phyloP scores from a whole-genome alignment of 2,113 vertebrate genomes.

The Tinamus guttatus region DNA sequence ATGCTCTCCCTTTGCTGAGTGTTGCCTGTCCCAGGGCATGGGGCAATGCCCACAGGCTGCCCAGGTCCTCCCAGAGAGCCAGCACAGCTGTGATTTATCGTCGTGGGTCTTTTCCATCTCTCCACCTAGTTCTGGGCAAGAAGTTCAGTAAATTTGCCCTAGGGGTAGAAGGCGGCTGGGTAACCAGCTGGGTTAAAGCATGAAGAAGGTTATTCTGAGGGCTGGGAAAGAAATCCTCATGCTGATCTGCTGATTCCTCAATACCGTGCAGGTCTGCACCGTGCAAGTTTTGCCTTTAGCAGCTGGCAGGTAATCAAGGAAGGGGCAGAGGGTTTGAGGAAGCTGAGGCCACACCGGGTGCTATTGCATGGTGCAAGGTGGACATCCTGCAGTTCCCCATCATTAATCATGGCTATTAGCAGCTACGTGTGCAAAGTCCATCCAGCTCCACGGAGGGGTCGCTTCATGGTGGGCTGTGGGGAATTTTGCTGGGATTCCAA shows the following conservation, averaged over 20 bases:
- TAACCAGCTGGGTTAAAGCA: accelerated
- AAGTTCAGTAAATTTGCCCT: neutral
- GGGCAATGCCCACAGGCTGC: no score
- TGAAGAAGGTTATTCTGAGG: neutral
- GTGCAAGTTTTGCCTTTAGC: no score
- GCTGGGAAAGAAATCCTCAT: no score
- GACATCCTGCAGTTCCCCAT: no score
- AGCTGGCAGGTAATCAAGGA: no score
- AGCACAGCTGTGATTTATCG: neutral
- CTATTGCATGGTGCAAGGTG: no score
- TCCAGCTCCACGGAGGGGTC: no score
- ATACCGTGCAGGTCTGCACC: no score
- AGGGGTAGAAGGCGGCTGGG: neutral
- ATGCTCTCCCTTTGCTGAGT: neutral
- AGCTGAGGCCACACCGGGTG: no score
- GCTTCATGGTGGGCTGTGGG: neutral
- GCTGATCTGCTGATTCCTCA: neutral
- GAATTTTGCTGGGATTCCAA: neutral
- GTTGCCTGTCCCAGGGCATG: accelerated
- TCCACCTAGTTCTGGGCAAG: neutral
- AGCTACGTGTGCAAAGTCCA: no score
- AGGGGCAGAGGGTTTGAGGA: no score
- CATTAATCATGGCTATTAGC: no score
- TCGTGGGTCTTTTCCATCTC: neutral
- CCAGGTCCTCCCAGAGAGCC: neutral